A percentile compares a stretch with the other conserved stretches of the same genome.
phyloP scores from a whole-genome alignment of 2,113 vertebrate genomes.

The Azemiops feae region DNA sequence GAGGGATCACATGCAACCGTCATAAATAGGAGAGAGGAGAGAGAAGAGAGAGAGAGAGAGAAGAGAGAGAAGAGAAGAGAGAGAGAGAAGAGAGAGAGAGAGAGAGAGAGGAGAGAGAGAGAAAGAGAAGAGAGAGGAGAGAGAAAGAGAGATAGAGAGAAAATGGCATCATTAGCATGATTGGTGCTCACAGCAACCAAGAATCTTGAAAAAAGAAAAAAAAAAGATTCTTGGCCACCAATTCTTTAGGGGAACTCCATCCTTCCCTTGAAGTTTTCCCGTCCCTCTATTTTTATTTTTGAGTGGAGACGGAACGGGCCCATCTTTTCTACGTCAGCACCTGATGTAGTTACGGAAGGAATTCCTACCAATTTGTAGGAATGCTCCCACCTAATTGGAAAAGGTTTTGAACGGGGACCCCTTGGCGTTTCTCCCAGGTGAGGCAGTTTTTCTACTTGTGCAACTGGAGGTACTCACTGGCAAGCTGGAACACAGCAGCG shows the following conservation, averaged over 20 bases:
- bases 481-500: constrained; percentile 93
- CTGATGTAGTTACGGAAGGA: too few relatives aligned
- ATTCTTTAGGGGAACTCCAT: not conserved
- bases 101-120: too few relatives aligned
- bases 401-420: constrained; percentile 5
- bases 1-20: not conserved
- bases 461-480: constrained; percentile 83
- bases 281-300: not conserved
- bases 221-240: not conserved
- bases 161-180: too few relatives aligned
- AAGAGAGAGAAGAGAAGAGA: too few relatives aligned
- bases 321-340: too few relatives aligned
- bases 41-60: too few relatives aligned
- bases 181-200: not conserved
- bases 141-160: too few relatives aligned
- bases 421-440: constrained; percentile 1
- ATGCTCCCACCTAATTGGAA: not conserved
- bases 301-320: not conserved
- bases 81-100: rapidly evolving
- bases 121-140: too few relatives aligned
- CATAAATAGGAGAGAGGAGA: not conserved
- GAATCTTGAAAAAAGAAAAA: not conserved
- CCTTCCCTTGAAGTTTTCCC: not conserved
- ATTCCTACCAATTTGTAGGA: not conserved
- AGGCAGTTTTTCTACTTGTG: not conserved